Evolutionary conservation across 2,797 vertebrate species (phyloP).

Genomic region (Hafferia zeledoni): DNA sequence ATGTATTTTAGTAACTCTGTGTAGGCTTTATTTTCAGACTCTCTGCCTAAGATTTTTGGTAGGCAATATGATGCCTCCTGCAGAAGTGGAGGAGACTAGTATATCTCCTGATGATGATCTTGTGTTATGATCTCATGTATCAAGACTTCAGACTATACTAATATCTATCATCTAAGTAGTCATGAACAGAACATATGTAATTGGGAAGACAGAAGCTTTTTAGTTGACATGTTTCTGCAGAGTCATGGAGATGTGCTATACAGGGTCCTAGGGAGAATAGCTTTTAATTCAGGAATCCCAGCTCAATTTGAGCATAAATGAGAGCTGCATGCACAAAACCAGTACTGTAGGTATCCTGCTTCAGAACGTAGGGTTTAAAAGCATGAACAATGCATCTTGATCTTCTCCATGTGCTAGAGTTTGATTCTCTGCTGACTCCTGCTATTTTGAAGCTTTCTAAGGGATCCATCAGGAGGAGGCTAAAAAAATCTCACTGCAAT

Average conservation of each 20-base stretch:
- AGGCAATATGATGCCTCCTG: background rate
- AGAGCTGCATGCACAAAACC: background rate
- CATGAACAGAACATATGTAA: background rate
- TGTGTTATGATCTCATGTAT: too few relatives aligned
- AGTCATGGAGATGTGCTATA: background rate
- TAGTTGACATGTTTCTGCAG: rapidly evolving
- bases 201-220: background rate
- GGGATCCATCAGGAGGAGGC: background rate
- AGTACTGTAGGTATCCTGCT: background rate
- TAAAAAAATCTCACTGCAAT: background rate
- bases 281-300: background rate
- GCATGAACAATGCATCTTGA: too few relatives aligned
- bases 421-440: background rate
- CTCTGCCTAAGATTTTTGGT: background rate
- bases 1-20: background rate
- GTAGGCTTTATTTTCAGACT: background rate
- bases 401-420: background rate
- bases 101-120: too few relatives aligned
- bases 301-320: background rate
- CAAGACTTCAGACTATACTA: background rate
- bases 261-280: background rate
- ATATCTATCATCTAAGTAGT: background rate
- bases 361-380: background rate
- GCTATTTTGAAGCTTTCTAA: background rate
- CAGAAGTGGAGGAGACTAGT: background rate